Evolutionary conservation across 2,888 invertebrate species (phyloP).

Genomic region (Pammene aurita): DNA sequence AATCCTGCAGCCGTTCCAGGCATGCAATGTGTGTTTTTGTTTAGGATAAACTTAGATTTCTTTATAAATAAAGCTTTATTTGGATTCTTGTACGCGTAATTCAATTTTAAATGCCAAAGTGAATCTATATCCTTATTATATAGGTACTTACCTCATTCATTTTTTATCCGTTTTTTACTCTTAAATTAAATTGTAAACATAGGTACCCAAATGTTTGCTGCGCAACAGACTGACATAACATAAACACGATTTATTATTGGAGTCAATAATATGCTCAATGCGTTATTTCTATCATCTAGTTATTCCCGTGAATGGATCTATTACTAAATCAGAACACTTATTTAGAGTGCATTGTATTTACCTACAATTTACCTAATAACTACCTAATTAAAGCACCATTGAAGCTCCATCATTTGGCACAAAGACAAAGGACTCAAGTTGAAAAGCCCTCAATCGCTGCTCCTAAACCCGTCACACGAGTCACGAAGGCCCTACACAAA

Average conservation of each 20-base stretch:
- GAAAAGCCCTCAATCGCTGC: not conserved
- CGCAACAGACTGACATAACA: not conserved
- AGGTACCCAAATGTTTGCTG: not conserved
- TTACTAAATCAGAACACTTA: too few species aligned
- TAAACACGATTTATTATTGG: not conserved
- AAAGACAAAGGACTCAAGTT: not conserved
- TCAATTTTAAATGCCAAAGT: not conserved
- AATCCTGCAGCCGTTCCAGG: constrained; percentile 39
- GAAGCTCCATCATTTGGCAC: not conserved
- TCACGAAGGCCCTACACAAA: constrained; percentile 21
- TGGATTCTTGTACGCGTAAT: not conserved
- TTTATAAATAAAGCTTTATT: constrained; percentile 13
- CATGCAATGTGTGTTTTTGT: constrained; percentile 33
- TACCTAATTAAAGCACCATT: not conserved
- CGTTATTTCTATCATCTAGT: too few species aligned
- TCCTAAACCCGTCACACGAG: constrained; percentile 37
- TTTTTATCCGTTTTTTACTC: not conserved
- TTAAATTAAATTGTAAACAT: not conserved
- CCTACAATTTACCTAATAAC: not conserved
- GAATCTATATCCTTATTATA: too few species aligned
- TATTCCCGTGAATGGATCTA: too few species aligned
- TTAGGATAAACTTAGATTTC: constrained; percentile 4
- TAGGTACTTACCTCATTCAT: not conserved
- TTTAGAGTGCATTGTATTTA: too few species aligned
- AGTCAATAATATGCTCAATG: not conserved